Percentiles rank a stretch among this genome's conserved stretches.
Conservation (phyloP, 2,113 vertebrate species). For the Reinhardtius hippoglossoides region DNA sequence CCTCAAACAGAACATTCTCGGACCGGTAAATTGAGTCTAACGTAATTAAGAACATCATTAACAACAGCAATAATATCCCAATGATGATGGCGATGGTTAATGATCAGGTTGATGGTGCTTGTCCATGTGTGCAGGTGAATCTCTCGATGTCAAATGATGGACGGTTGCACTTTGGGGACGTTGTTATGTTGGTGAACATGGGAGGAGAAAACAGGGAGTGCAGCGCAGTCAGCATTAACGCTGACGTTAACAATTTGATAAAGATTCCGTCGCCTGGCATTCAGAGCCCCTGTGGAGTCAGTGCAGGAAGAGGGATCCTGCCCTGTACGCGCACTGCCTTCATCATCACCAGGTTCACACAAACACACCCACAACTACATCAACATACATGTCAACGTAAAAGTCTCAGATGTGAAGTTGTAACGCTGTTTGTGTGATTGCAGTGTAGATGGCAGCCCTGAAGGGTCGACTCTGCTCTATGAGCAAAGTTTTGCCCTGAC, state of each 20-base stretch:
- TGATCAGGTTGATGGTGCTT: not conserved
- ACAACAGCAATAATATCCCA: not conserved
- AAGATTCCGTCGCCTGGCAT: not conserved
- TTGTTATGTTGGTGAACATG: constrained; percentile 86
- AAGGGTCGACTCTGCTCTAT: constrained; percentile 65
- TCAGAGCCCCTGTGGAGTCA: constrained; percentile 80
- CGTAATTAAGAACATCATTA: not conserved
- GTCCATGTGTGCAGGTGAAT: constrained; percentile 76
- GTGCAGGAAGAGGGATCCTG: constrained; percentile 53
- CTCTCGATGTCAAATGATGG: constrained; percentile 85
- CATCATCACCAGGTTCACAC: constrained; percentile 83
- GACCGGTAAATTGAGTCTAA: constrained; percentile 79
- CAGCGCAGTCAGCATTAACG: constrained; percentile 80
- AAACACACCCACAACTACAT: not conserved
- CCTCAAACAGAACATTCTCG: constrained; percentile 83
- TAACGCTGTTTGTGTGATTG: constrained; percentile 27
- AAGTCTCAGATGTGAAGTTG: not conserved
- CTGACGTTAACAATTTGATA: constrained; percentile 72
- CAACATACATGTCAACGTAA: not conserved
- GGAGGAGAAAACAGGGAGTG: constrained; percentile 18
- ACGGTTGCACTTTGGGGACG: constrained; percentile 87
- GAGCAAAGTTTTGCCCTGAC: constrained; percentile 70
- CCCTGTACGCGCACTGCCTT: constrained; percentile 85
- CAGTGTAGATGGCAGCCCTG: constrained; percentile 73
- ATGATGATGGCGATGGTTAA: not conserved